Evolutionary conservation across 1,140 invertebrate genomes (phyloP).

Genomic region (Drosophila gunungcola): DNA sequence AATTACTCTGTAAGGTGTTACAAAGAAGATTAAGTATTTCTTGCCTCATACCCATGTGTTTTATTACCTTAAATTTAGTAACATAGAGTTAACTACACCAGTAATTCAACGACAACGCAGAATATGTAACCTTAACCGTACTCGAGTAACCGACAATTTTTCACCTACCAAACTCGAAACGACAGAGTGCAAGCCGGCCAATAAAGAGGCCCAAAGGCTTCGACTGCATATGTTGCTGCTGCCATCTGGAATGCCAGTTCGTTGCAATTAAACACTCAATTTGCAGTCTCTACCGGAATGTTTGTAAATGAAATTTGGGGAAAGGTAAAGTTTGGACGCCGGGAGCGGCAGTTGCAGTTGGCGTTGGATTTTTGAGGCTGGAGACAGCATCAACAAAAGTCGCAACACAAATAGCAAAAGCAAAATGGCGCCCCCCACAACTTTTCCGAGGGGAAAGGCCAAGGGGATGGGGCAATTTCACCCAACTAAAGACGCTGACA

Average conservation of each 20-base stretch:
- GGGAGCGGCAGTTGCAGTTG: slow-evolving; percentile 20
- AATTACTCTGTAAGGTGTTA: neutral
- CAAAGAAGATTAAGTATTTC: no score
- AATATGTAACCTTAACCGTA: neutral
- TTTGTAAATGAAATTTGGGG: slow-evolving; percentile 76
- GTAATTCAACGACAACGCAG: no score
- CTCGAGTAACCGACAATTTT: neutral
- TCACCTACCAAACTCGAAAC: neutral
- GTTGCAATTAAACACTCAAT: slow-evolving; percentile 78
- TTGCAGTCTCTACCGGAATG: slow-evolving; percentile 62
- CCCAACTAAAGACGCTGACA: slow-evolving; percentile 58
- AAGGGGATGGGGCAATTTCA: slow-evolving; percentile 15
- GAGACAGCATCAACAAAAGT: slow-evolving; percentile 73
- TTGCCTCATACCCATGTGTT: no score
- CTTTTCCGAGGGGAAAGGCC: slow-evolving; percentile 28
- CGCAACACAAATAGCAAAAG: slow-evolving; percentile 78
- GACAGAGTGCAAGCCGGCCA: neutral
- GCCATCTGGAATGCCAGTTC: slow-evolving; percentile 54
- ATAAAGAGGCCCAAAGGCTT: slow-evolving; percentile 13
- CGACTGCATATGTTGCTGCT: slow-evolving; percentile 60
- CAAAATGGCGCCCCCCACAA: slow-evolving; percentile 70
- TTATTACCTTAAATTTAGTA: no score
- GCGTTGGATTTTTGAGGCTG: slow-evolving; percentile 20
- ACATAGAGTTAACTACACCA: no score
- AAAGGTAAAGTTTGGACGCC: slow-evolving; percentile 74